Evolutionary conservation across 2,113 vertebrate genomes (phyloP).

Genomic region (Psilopogon haemacephalus): DNA sequence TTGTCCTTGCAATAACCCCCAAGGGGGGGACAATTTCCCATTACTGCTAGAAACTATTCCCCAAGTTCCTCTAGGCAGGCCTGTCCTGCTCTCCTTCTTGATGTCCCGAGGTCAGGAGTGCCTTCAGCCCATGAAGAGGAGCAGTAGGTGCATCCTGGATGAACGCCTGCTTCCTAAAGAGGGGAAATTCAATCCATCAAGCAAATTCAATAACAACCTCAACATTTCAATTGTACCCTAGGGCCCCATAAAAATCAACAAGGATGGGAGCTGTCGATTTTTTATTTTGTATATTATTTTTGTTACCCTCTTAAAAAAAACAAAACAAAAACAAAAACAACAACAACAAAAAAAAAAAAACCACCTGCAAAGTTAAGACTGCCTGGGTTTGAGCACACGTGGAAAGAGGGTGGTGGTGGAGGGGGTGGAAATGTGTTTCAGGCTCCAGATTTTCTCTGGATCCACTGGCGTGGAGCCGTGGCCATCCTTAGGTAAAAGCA

Average conservation of each 20-base stretch:
- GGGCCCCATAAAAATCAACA: slow-evolving; percentile 25
- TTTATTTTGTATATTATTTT: neutral
- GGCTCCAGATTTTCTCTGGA: neutral
- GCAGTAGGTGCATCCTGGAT: neutral
- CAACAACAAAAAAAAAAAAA: too few relatives aligned
- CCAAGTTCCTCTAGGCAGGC: neutral
- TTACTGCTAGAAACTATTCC: neutral
- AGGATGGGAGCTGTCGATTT: neutral
- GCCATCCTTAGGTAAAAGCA: slow-evolving; percentile 16
- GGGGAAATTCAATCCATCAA: slow-evolving; percentile 44
- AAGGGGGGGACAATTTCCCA: neutral
- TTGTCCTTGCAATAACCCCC: neutral
- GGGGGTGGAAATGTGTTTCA: too few relatives aligned
- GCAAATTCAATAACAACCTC: slow-evolving; percentile 44
- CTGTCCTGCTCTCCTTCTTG: neutral
- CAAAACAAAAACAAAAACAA: too few relatives aligned
- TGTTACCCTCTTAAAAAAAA: slow-evolving; percentile 8
- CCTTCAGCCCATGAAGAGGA: neutral
- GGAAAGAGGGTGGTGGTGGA: too few relatives aligned
- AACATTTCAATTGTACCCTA: slow-evolving; percentile 33
- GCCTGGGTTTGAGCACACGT: neutral
- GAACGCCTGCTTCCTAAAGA: neutral
- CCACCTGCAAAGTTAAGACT: neutral
- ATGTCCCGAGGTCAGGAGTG: neutral
- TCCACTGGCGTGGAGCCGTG: neutral